phyloP scores from a whole-genome alignment of 2,888 invertebrate species.

The Hololepta plana region DNA sequence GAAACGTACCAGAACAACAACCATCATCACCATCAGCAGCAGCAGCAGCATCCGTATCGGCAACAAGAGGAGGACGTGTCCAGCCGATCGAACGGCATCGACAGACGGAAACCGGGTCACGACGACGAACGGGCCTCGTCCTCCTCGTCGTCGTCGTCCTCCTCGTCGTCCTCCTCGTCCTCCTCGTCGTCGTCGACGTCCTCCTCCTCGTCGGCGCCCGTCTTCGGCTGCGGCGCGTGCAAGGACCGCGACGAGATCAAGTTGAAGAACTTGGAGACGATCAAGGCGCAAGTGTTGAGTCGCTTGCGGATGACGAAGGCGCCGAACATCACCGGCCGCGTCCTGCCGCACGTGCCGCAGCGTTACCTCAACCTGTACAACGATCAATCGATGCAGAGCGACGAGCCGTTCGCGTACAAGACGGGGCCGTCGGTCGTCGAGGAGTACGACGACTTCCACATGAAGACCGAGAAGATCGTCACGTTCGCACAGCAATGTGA shows the following conservation, averaged over 20 bases:
- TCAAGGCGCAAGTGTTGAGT: conserved; percentile 39
- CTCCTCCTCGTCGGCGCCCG: conserved; percentile 9
- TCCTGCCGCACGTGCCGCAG: conserved; percentile 34
- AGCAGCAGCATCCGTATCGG: background rate
- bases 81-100: conserved; percentile 7
- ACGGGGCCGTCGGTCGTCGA: conserved; percentile 33
- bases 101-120: conserved; percentile 8
- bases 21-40: too few species aligned
- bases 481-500: conserved; percentile 41
- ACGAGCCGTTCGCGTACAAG: conserved; percentile 22
- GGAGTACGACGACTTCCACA: conserved; percentile 47
- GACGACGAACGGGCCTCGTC: conserved; percentile 1
- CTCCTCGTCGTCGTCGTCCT: conserved; percentile 1
- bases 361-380: conserved; percentile 15
- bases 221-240: conserved; percentile 32
- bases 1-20: background rate
- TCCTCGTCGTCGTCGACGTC: conserved; percentile 1
- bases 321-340: conserved; percentile 40
- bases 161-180: conserved; percentile 8
- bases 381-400: conserved; percentile 25
- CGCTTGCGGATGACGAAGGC: conserved; percentile 34
- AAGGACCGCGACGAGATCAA: conserved; percentile 36
- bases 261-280: conserved; percentile 34
- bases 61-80: conserved; percentile 4
- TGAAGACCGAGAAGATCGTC: conserved; percentile 47